Conservation (phyloP, 2,797 vertebrate genomes). For the Thripadectes ignobilis region DNA sequence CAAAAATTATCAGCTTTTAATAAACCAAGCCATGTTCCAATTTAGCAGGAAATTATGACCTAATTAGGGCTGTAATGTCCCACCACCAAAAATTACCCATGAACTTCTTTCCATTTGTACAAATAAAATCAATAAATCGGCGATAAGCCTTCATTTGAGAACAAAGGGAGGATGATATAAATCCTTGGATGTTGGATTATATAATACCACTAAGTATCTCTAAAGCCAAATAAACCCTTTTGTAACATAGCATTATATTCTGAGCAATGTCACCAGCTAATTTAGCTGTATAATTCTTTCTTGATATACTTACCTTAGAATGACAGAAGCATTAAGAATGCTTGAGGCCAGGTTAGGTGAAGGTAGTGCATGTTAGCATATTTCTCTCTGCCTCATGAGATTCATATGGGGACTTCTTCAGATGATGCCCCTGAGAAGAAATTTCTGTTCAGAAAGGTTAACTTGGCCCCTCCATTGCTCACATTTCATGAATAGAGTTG, state of each 20-base stretch:
- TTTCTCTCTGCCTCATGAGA: background rate
- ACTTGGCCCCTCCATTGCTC: accelerated
- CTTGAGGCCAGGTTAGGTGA: background rate
- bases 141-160: background rate
- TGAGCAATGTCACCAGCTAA: background rate
- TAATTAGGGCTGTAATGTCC: background rate
- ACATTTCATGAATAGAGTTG: accelerated
- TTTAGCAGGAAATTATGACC: background rate
- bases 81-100: background rate
- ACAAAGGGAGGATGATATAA: background rate
- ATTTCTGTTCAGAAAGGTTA: background rate
- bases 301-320: background rate
- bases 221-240: background rate
- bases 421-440: background rate
- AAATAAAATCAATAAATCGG: background rate
- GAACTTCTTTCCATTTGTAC: background rate
- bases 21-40: background rate
- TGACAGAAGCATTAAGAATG: background rate
- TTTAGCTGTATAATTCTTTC: constrained; percentile 2
- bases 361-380: background rate
- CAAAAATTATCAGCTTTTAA: background rate
- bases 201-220: background rate
- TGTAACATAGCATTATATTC: background rate
- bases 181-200: background rate
- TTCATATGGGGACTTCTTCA: background rate